Conservation (phyloP, 2,888 invertebrate species). For the Heliconius aoede region DNA sequence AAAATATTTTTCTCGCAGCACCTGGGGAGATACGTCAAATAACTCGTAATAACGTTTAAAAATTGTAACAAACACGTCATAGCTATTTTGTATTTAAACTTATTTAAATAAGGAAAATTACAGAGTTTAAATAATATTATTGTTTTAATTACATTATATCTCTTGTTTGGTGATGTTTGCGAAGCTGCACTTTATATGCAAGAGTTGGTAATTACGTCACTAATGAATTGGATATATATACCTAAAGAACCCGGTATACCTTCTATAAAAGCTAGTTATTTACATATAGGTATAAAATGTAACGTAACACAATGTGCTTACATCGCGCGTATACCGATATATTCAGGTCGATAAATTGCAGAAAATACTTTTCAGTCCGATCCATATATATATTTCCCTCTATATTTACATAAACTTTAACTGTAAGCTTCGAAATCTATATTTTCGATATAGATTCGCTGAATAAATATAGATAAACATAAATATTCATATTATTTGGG, state of each 20-base stretch:
- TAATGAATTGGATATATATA: constrained; percentile 11
- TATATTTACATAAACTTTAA: neutral
- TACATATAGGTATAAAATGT: neutral
- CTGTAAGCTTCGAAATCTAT: neutral
- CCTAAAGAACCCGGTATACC: too few species aligned
- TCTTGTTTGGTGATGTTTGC: constrained; percentile 50
- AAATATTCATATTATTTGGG: neutral
- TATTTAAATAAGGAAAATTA: constrained; percentile 5
- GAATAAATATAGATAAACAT: constrained; percentile 3
- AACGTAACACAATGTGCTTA: too few species aligned
- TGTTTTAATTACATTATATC: constrained; percentile 31
- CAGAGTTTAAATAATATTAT: constrained; percentile 46
- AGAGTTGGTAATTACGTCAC: constrained; percentile 45
- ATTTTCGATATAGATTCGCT: constrained; percentile 1
- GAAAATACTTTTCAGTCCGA: neutral
- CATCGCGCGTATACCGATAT: neutral
- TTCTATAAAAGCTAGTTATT: too few species aligned
- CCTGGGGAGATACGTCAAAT: neutral
- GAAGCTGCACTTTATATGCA: constrained; percentile 48
- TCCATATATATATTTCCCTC: neutral
- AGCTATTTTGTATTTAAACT: constrained; percentile 11
- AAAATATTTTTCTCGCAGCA: constrained; percentile 10
- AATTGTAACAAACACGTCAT: constrained; percentile 12
- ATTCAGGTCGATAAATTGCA: neutral
- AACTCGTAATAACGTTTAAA: too few species aligned